Base-by-base conservation (phyloP, 2,113 vertebrate species). In the Malurus alboscapulatus region DNA sequence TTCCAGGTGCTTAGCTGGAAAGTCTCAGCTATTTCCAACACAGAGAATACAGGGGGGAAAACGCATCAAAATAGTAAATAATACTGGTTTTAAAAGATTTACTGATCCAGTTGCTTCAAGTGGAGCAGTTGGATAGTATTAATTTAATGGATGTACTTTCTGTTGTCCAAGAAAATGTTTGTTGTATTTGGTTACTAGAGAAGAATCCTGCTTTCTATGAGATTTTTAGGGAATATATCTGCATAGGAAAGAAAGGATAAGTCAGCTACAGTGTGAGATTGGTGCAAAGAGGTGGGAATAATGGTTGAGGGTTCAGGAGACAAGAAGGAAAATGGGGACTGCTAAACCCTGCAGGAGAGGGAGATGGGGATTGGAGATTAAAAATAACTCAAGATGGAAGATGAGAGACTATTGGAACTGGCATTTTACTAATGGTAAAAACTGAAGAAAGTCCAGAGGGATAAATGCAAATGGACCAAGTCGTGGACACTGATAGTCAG, bases 1-100 rank as follows among this genome's bases (percentile, higher is more conserved):
- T 88, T 93, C 87, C 71, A 80, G 59, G 67, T 95, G 84, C 63
- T 75, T 48, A 32, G 74, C 73, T 74, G 73, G 48, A 84, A 81
- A 74, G 32, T 40, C 47, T 83, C 53, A 71, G 44, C 42, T 77
- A 38, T 74, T 89, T 91, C 47, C 26, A 84, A 24, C 32, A 10
- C 14, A 72, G 36, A 61, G 20, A 36, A 38, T 79, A 68, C 7
- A 27, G 15, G 22, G 2, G 14, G 54, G 51, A 66, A 42, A 34
- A 17, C 3, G 4, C 15, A n/a, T 25, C 21, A 47, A 25, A 61
- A 17, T 44, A 36, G 53, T 32, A 68, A 74, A 68, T 36, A 48
- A 24, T 24, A 5, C 10, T 75, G 42, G 13, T 83, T 80, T 63
- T 8, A 17, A 65, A 53, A 66, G 5, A 8, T 57, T 69, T 73